Percentiles rank a stretch among this genome's conserved stretches.
These are phyloP conservation scores for Lophius americanus DNA, from an alignment of 2,797 vertebrate genomes.

Conservation along the genomic window DNA sequence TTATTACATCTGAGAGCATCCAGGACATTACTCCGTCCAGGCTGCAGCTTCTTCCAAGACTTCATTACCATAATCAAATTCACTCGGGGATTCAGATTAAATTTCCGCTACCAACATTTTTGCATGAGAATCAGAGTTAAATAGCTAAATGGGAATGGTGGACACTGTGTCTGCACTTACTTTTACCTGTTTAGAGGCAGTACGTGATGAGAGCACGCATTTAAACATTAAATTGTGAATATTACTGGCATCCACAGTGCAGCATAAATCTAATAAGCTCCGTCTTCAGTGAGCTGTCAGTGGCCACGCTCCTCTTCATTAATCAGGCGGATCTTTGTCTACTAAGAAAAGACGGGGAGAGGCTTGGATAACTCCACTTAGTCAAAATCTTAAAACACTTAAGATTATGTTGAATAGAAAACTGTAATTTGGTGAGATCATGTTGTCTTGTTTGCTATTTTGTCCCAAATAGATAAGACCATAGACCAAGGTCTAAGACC, in stretches of 20 bases:
- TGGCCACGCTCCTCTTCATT: conserved; percentile 71
- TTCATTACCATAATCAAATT: conserved; percentile 83
- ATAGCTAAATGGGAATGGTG: conserved; percentile 57
- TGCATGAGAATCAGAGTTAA: conserved; percentile 56
- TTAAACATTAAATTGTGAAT: conserved; percentile 58
- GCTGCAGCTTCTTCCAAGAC: conserved; percentile 66
- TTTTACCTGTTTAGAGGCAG: conserved; percentile 50
- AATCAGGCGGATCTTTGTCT: conserved; percentile 64
- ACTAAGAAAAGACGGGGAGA: conserved; percentile 43
- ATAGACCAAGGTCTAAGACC: too few relatives aligned
- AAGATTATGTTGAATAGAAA: conserved; percentile 10
- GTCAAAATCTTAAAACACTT: conserved; percentile 23
- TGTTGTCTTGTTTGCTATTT: background rate
- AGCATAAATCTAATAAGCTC: conserved; percentile 72
- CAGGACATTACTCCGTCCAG: conserved; percentile 79
- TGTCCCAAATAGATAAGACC: background rate
- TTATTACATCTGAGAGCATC: conserved; percentile 78
- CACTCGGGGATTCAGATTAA: conserved; percentile 63
- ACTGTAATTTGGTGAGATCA: conserved; percentile 1
- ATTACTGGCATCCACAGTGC: conserved; percentile 64
- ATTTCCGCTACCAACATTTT: conserved; percentile 54
- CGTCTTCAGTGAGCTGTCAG: conserved; percentile 69
- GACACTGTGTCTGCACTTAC: conserved; percentile 44
- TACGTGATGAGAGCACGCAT: conserved; percentile 55
- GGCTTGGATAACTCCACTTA: conserved; percentile 30